Evolutionary conservation across 2,888 invertebrate species (phyloP).

Genomic region (Rhopalosiphum nymphaeae): DNA sequence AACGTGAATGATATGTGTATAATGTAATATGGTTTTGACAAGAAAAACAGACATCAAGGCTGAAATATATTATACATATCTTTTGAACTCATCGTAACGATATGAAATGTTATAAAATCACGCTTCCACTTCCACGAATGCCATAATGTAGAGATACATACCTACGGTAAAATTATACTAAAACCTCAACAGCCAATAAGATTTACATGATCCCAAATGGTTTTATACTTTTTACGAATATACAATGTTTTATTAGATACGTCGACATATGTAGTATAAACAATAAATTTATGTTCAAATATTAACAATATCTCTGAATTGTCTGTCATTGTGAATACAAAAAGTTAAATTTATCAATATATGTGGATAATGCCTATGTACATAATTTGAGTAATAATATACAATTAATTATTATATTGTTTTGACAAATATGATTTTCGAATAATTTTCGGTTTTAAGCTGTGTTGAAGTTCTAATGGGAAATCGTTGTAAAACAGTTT

Average conservation of each 20-base stretch:
- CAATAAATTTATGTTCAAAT: background rate
- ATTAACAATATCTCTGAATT: background rate
- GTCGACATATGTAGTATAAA: background rate
- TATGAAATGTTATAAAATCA: background rate
- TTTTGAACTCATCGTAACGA: background rate
- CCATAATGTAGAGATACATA: background rate
- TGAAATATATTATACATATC: background rate
- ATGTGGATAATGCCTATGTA: background rate
- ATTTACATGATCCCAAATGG: background rate
- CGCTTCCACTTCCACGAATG: background rate
- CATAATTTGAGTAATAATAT: background rate
- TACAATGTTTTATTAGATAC: background rate
- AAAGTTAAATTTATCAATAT: background rate
- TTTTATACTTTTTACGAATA: background rate
- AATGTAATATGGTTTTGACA: background rate
- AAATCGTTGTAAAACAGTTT: slow-evolving; percentile 25
- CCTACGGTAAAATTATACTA: background rate
- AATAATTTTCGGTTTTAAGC: background rate
- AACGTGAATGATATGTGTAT: background rate
- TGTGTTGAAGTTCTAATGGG: slow-evolving; percentile 8
- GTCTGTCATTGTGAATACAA: background rate
- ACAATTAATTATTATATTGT: background rate
- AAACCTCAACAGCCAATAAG: background rate
- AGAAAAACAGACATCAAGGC: background rate
- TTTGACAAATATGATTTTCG: background rate